Base-by-base conservation (phyloP, 2,113 vertebrate genomes). In the Microcebus lehilahytsara region DNA sequence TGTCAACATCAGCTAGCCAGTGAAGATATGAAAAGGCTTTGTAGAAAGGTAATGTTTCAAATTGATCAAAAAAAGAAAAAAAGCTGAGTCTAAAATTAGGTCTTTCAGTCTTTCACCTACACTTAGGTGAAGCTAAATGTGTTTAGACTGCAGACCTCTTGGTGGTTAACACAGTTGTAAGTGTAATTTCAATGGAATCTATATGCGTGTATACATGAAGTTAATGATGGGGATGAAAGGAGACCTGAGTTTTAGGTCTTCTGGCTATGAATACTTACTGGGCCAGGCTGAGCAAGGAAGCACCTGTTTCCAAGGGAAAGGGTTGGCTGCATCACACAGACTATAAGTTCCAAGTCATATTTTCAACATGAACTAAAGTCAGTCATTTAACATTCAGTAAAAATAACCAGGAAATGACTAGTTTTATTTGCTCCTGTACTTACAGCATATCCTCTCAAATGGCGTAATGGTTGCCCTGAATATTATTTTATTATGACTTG, bases 401-500 rank as follows among this genome's bases (percentile, higher is more conserved):
- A 97, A 98, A 95, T 96, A 86, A 81, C 72, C 71, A 97, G 97
- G 97, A 97, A 98, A 93, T 98, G 74, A 95, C 94, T 93, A 93
- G 49, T 92, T 98, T 95, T 97, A 94, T 98, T 98, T 97, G 74
- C 93, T 97, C 96, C 96, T 96, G 49, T 94, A 69, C 71, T 98
- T 97, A 97, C 93, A 95, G 92, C 60, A 4, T 97, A 84, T 96
- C 95, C 93, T 92, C 85, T 97, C 58, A 19, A 49, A 46, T 96
- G 89, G 89, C 69, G 94, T 96, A 96, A 97, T 53, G 94, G 71
- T 93, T 97, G 46, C 85, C 96, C 95, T 95, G 62, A 97, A 93
- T 97, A 96, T 80, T 87, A 96, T 97, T 98, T 95, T 98, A 89
- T 98, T 97, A 97, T 98, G 96, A 81, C 77, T 98, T 96, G 46